Evolutionary conservation across 2,797 vertebrate species (phyloP).

Genomic region (Zonotrichia albicollis): DNA sequence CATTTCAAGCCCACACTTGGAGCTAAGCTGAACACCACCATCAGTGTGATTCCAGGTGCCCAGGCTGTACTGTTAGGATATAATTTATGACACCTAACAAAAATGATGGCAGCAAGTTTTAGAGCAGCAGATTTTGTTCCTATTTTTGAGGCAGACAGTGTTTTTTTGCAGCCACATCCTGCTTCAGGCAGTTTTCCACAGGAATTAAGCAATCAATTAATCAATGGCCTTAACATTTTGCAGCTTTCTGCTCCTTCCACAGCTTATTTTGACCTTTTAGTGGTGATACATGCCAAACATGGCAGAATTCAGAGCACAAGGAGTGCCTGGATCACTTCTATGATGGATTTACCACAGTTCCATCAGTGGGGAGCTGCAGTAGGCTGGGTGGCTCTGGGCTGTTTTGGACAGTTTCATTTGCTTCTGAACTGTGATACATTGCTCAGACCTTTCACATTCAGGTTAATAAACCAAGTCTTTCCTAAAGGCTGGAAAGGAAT

Average conservation of each 20-base stretch:
- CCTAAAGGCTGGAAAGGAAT: not conserved
- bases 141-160: not conserved
- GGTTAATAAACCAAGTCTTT: not conserved
- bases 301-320: not conserved
- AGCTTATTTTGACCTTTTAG: not conserved
- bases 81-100: not conserved
- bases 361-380: not conserved
- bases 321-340: not conserved
- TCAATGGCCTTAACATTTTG: not conserved
- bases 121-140: not conserved
- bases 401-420: not conserved
- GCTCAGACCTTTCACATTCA: not conserved
- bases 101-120: not conserved
- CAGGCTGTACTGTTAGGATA: not conserved
- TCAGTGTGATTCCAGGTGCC: rapidly evolving
- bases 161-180: not conserved
- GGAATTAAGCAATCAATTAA: not conserved
- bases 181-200: not conserved
- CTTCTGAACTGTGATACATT: not conserved
- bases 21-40: not conserved
- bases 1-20: not conserved
- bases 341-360: not conserved
- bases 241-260: not conserved
- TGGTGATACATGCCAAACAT: not conserved
- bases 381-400: not conserved